These are phyloP conservation scores for Lepidurus packardi DNA, from an alignment of 1,140 invertebrate species.

Conservation along the genomic window DNA sequence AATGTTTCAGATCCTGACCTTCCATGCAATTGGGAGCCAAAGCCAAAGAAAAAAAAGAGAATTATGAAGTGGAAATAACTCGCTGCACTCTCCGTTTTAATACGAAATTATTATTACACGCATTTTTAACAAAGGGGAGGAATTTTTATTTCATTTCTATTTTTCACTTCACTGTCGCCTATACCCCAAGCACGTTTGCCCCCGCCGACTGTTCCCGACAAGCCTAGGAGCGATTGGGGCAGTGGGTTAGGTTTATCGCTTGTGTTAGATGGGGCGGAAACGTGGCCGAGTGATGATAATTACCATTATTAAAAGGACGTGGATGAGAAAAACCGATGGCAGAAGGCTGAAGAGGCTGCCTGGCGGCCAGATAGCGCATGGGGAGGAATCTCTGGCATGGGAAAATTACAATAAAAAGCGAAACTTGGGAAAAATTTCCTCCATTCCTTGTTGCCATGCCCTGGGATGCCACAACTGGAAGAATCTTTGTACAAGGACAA, in stretches of 20 bases:
- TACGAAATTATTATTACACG: no score
- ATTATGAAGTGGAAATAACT: not conserved
- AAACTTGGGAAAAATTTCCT: not conserved
- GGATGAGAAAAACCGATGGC: constrained; percentile 15
- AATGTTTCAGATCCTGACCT: not conserved
- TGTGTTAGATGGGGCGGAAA: constrained; percentile 12
- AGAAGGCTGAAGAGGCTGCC: constrained; percentile 9
- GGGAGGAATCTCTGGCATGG: not conserved
- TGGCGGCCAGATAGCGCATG: not conserved
- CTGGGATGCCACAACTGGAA: not conserved
- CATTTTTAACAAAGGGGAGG: no score
- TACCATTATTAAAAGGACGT: not conserved
- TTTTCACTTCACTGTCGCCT: no score
- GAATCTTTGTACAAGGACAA: no score
- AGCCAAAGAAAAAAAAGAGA: not conserved
- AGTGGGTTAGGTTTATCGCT: not conserved
- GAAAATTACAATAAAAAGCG: constrained; percentile 4
- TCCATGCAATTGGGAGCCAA: not conserved
- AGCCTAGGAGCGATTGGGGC: not conserved
- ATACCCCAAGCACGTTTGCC: no score
- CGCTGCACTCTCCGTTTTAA: no score
- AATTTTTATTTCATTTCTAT: no score
- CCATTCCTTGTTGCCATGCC: not conserved
- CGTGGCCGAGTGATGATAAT: constrained; percentile 10
- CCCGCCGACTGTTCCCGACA: not conserved